Base-by-base conservation (phyloP, 2,113 vertebrate species). In the Nothocercus nigrocapillus region DNA sequence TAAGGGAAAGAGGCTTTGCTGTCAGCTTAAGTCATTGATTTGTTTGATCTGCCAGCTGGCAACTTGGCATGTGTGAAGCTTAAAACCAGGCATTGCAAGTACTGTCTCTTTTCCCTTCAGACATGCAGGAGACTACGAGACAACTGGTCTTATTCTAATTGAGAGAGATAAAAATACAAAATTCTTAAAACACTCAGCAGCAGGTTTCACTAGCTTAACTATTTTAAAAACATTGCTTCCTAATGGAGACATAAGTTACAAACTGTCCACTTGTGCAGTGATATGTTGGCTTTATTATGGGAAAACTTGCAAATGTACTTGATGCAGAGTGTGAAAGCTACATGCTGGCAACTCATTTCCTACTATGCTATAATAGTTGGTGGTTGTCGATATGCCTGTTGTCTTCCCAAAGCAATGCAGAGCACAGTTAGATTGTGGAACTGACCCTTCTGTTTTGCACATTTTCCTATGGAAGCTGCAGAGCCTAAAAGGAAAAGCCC, bases 21-120 rank as follows among this genome's bases (percentile, higher is more conserved):
- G 10, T 28, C 73, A 81, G 68, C 90, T 80, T 72, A 88, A 94
- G 74, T 81, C 54, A 24, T 4, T 66, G 76, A 67, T 75, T 62
- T 81, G 45, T 67, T 88, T 63, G 36, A 81, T 92, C 36, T 81
- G 64, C 88, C 92, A 85, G 80, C 61, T 93, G 95, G 72, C 82
- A 92, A 17, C 12, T 9, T 67, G 76, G 90, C 45, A 45, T 20
- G 63, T 49, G 32, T 70, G 80, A 90, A 74, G 42, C 82, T 94
- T 70, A 78, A 94, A 93, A 82, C 22, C 13, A 85, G 85, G 67
- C 82, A 80, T 34, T 53, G 59, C 47, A 96, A 88, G 85, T 67
- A 40, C 59, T 83, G 45, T 81, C 24, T 77, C 16, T 73, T 70
- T 54, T 82, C 72, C 45, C 16, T 95, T 9, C 12, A 54, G 77